Evolutionary conservation across 2,888 invertebrate species (phyloP), one percentile per base, ranked within the genome.

Genomic region (Orchesella flavescens): DNA sequence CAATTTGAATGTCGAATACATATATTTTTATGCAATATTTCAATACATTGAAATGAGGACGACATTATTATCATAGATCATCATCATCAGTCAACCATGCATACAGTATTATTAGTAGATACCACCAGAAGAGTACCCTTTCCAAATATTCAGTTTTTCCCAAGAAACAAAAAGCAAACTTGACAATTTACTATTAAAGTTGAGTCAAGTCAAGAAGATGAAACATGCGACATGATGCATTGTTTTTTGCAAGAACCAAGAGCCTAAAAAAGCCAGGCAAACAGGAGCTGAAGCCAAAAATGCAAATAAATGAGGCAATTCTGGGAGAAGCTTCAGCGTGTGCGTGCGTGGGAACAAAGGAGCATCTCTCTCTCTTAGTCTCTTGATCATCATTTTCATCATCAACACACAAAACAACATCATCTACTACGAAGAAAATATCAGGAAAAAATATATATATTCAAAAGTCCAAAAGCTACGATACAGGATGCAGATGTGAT

Each of bases 401-500:
- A 34, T 23, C 72, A 23, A 19, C 69, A 57, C 9, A 44, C 24
- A 53, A 23, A 68, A 9, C 55, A 7, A 69, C 63, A 63, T 24
- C 19, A 24, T 10, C 21, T 34, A 12, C 12, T 21, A 63, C 43
- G 24, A 59, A 21, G 21, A 59, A 57, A 59, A 61, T n/a, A 72
- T 72, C 71, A 57, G 19, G 65, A 75, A 75, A 59, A 73, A 53
- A 57, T 43, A 73, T 53, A 59, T 59, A 44, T 59, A 15, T 59
- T 23, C 59, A 49, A 69, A 69, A 17, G 17, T 44, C 66, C 19
- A 12, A 44, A 66, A 19, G 43, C 17, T 12, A 13, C 65, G 34
- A 55, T 21, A 44, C 78, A 78, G 78, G 78, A 78, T 78, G 78
- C 77, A 77, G 77, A 77, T 77, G 77, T 75, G 49, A 73, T 59